Percentiles rank a stretch among this genome's conserved stretches.
These are phyloP conservation scores for Drosophila helvetica DNA, from an alignment of 2,888 invertebrate species.

Conservation along the genomic window DNA sequence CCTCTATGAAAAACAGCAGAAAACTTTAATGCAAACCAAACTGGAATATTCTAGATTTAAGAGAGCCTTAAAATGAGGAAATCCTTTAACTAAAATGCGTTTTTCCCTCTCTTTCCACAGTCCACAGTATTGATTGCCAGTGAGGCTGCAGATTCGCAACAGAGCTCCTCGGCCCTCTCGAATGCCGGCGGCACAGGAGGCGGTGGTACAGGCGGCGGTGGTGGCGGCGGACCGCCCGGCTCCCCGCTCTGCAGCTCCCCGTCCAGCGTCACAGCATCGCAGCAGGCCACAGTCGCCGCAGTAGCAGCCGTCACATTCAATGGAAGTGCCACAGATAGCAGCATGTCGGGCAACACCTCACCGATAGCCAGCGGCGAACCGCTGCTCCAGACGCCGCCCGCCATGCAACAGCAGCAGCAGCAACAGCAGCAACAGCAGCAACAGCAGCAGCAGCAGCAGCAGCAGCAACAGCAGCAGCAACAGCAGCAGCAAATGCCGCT, in stretches of 20 bases:
- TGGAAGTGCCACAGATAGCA: conserved; percentile 62
- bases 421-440: conserved; percentile 43
- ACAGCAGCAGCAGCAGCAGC: conserved; percentile 30
- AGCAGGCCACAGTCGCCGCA: conserved; percentile 49
- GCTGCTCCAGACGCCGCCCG: conserved; percentile 68
- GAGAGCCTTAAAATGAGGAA: not conserved
- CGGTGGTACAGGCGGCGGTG: conserved; percentile 39
- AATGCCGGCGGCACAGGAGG: conserved; percentile 56
- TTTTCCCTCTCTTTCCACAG: conserved; percentile 53
- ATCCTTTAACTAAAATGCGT: conserved; percentile 35
- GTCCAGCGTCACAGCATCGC: conserved; percentile 64
- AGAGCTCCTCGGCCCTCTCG: conserved; percentile 67
- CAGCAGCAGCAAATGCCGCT: conserved; percentile 44
- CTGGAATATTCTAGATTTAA: too few relatives aligned
- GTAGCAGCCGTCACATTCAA: conserved; percentile 60
- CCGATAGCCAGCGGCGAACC: conserved; percentile 72
- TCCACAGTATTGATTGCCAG: conserved; percentile 85
- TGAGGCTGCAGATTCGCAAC: conserved; percentile 84
- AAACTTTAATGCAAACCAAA: not conserved
- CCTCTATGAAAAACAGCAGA: not conserved
- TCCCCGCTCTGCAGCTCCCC: conserved; percentile 73
- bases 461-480: conserved; percentile 50
- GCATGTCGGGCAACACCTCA: conserved; percentile 70
- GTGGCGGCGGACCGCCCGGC: conserved; percentile 61
- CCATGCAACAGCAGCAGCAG: conserved; percentile 45